These are phyloP conservation scores for Cerastoderma edule DNA, from an alignment of 2,888 invertebrate genomes.

Conservation along the genomic window DNA sequence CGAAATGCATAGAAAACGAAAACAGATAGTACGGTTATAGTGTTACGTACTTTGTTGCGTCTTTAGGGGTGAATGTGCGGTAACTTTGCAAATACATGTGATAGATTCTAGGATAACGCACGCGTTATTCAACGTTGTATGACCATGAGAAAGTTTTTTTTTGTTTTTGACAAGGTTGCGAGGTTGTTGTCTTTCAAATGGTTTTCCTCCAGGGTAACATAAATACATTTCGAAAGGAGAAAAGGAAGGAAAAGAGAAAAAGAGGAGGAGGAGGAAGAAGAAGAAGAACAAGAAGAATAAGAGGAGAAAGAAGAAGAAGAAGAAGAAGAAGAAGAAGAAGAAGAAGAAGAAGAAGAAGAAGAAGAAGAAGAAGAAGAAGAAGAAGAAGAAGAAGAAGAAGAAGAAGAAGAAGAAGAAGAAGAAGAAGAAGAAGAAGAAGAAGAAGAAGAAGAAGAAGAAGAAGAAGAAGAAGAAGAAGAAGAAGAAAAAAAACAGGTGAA, in stretches of 20 bases:
- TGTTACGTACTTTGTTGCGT: too few species aligned
- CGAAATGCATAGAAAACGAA: too few species aligned
- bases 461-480: not conserved
- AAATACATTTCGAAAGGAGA: too few species aligned
- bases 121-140: too few species aligned
- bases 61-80: too few species aligned
- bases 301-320: not conserved
- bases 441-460: not conserved
- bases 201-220: too few species aligned
- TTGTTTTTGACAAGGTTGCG: too few species aligned
- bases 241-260: conserved; percentile 2
- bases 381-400: conserved; percentile 2
- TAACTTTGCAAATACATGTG: too few species aligned
- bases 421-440: conserved; percentile 7
- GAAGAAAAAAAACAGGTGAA: not conserved
- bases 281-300: conserved; percentile 5
- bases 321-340: conserved; percentile 12
- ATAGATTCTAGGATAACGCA: too few species aligned
- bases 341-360: not conserved
- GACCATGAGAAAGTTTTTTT: too few species aligned
- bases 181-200: too few species aligned
- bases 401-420: conserved; percentile 13
- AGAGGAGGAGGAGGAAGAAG: conserved; percentile 3
- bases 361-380: not conserved
- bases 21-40: too few species aligned